Percentiles rank a stretch among this genome's conserved stretches.
These are phyloP conservation scores for Girardinichthys multiradiatus DNA, from an alignment of 2,113 vertebrate species.

Conservation along the genomic window DNA sequence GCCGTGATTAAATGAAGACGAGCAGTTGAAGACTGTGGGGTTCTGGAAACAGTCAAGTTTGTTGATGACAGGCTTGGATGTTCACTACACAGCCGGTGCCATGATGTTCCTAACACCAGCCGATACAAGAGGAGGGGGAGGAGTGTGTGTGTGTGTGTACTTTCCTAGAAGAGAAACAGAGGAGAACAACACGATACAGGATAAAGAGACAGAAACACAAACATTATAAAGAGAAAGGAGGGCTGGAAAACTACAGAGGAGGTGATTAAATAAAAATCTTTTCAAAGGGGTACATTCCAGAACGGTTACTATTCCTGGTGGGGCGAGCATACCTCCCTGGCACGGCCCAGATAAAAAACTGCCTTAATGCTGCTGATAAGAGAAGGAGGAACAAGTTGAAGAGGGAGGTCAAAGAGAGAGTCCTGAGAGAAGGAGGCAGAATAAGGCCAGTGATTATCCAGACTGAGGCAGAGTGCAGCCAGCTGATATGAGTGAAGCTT, in stretches of 20 bases:
- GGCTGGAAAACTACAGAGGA: slow-evolving; percentile 1
- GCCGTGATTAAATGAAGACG: neutral
- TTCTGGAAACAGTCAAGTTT: slow-evolving; percentile 70
- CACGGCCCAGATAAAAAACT: slow-evolving; percentile 63
- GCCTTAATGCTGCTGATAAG: slow-evolving; percentile 68
- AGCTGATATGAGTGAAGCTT: neutral
- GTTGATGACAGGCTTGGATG: slow-evolving; percentile 57
- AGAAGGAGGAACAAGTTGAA: slow-evolving; percentile 22
- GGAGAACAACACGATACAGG: slow-evolving; percentile 29
- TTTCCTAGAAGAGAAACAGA: slow-evolving; percentile 31
- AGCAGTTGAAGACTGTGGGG: slow-evolving; percentile 27
- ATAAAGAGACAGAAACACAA: slow-evolving; percentile 17
- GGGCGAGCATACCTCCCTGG: slow-evolving; percentile 52
- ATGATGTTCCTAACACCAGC: slow-evolving; percentile 65
- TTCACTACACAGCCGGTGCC: slow-evolving; percentile 47
- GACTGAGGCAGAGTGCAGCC: neutral
- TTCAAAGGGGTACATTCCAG: slow-evolving; percentile 63
- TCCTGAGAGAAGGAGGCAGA: slow-evolving; percentile 14
- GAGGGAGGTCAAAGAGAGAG: slow-evolving; percentile 32
- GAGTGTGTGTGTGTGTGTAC: slow-evolving; percentile 4
- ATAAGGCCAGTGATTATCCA: neutral
- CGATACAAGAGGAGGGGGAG: slow-evolving; percentile 14
- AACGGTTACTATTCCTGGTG: slow-evolving; percentile 69
- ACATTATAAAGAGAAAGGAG: neutral
- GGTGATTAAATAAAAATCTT: slow-evolving; percentile 29